Evolutionary conservation across 1,140 invertebrate genomes (phyloP).

Genomic region (Sminthurides bifidus): DNA sequence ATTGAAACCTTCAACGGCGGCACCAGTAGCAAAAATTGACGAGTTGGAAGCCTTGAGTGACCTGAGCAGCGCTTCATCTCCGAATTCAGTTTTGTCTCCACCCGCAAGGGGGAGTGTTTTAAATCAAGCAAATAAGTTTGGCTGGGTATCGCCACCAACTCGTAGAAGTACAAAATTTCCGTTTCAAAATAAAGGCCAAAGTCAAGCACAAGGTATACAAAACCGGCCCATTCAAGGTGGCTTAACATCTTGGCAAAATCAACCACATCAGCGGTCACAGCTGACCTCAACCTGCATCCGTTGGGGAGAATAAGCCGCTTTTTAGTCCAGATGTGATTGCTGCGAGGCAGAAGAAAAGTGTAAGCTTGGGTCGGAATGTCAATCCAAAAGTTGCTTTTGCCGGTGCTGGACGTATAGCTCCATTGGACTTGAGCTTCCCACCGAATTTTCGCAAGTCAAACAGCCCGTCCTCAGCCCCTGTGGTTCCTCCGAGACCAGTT

Average conservation of each 20-base stretch:
- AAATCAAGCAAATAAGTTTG: too few species aligned
- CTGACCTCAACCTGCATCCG: background rate
- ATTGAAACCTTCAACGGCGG: background rate
- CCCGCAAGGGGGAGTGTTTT: too few species aligned
- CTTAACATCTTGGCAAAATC: background rate
- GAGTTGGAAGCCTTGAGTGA: constrained; percentile 5
- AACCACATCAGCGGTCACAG: background rate
- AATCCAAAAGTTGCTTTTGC: background rate
- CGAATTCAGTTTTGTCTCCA: background rate
- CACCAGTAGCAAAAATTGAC: background rate
- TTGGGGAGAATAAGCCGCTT: background rate
- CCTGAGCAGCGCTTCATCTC: background rate
- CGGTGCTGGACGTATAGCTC: background rate
- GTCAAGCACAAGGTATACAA: background rate
- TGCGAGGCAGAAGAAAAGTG: constrained; percentile 11
- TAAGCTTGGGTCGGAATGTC: constrained; percentile 20
- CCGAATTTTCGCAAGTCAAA: background rate
- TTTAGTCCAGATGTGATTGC: background rate
- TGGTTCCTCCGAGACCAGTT: background rate
- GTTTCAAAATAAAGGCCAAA: background rate
- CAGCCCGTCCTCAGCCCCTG: background rate
- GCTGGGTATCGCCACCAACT: background rate
- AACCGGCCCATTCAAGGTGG: background rate
- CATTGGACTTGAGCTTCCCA: constrained; percentile 2
- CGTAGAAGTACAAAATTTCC: background rate